Base-by-base conservation (phyloP, 2,888 invertebrate species). In the Octodonta nipae region DNA sequence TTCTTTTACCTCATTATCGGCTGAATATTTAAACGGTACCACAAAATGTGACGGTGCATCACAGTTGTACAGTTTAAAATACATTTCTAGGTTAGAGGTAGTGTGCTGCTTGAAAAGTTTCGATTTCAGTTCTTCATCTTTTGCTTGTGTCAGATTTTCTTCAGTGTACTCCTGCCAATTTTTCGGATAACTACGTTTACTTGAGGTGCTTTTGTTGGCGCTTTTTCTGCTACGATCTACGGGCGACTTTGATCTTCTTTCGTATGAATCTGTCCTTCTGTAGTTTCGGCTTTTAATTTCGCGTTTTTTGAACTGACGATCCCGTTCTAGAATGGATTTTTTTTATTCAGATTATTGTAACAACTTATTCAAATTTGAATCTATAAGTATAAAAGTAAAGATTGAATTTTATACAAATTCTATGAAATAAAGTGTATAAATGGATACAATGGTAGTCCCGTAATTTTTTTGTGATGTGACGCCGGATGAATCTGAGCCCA, bases 101-200 rank as follows among this genome's bases (percentile, higher is more conserved):
- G 26, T 27, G 17, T 40, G 5, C 10, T 13, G 8, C 8, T 38
- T 35, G 31, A 40, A 40, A n/a, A 41, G 13, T 35, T 43, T 47
- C n/a, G 29, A 29, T 35, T 43, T 47, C 15, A 46, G 32, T 10
- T 34, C 34, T 7, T 35, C 33, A 33, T 44, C 41, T 32, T 40
- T 43, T 5, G 42, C 35, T 15, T 40, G 26, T 22, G 33, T 36
- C n/a, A 44, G 28, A 11, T 39, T 38, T 13, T 35, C 27, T 28
- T 46, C 41, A 7, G 37, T 40, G 25, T 52, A 52, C 29, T 53
- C 51, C 2, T 37, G 28, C 54, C 54, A 54, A 33, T 48, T 49
- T 32, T 37, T 46, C 11, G 54, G 54, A 39, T 50, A 47, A 5
- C 40, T 20, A n/a, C n/a, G n/a, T n/a, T n/a, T n/a, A n/a, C n/a